Evolutionary conservation across 2,113 vertebrate species (phyloP).

Genomic region (Rhabdomys dilectus): DNA sequence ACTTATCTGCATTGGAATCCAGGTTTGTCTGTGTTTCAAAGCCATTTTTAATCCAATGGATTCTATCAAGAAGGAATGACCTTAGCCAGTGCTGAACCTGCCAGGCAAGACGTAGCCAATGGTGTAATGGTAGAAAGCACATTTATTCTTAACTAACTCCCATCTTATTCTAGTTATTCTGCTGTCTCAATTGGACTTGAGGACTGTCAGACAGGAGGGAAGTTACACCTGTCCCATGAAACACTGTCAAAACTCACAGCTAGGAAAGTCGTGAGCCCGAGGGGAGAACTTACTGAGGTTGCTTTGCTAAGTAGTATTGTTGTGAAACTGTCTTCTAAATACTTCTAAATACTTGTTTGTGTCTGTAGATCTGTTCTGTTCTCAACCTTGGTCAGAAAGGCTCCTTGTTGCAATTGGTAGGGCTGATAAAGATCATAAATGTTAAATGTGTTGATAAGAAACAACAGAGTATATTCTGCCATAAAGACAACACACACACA

Average conservation of each 20-base stretch:
- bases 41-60: background rate
- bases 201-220: background rate
- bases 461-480: background rate
- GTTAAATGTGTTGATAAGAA: background rate
- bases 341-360: background rate
- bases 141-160: background rate
- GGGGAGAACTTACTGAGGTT: background rate
- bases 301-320: background rate
- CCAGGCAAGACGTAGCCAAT: background rate
- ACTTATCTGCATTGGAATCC: background rate
- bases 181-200: background rate
- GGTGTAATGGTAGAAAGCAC: background rate
- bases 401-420: background rate
- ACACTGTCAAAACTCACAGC: background rate
- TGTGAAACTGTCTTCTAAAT: background rate
- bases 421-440: no score
- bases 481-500: background rate
- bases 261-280: background rate
- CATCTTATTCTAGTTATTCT: background rate
- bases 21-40: background rate
- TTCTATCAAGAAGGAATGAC: background rate
- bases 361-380: background rate
- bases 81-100: background rate
- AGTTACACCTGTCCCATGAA: no score
- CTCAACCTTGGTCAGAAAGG: background rate